phyloP scores from a whole-genome alignment of 2,888 invertebrate genomes.

The Trisateles emortualis region DNA sequence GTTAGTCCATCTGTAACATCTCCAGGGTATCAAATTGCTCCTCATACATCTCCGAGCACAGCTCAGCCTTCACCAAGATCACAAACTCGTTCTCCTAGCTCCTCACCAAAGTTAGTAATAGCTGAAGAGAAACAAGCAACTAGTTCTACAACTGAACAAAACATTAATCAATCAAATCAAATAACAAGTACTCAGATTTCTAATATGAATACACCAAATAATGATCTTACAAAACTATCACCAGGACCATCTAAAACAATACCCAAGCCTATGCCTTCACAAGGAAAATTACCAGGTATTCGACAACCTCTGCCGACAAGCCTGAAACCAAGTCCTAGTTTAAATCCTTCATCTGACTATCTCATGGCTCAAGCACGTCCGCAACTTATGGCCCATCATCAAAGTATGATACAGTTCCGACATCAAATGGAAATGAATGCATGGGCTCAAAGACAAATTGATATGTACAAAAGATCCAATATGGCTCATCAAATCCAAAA shows the following conservation, averaged over 20 bases:
- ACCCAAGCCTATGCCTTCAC: conserved; percentile 64
- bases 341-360: conserved; percentile 67
- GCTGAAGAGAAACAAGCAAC: conserved; percentile 81
- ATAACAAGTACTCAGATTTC: conserved; percentile 76
- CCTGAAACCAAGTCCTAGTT: conserved; percentile 59
- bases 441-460: conserved; percentile 77
- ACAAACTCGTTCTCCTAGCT: conserved; percentile 83
- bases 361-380: conserved; percentile 53
- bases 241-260: conserved; percentile 73
- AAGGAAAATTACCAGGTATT: conserved; percentile 66
- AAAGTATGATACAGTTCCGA: conserved; percentile 52
- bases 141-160: conserved; percentile 62
- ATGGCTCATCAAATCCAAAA: conserved; percentile 73
- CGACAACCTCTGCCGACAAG: conserved; percentile 68
- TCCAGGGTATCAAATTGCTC: conserved; percentile 62
- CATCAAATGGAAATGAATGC: conserved; percentile 79
- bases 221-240: conserved; percentile 64
- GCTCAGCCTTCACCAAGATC: conserved; percentile 76
- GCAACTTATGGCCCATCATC: conserved; percentile 66
- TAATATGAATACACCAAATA: conserved; percentile 63
- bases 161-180: conserved; percentile 76
- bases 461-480: conserved; percentile 75
- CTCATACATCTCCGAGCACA: conserved; percentile 62
- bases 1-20: conserved; percentile 60
- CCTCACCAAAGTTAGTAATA: conserved; percentile 83